Evolutionary conservation across 1,140 invertebrate species (phyloP), one percentile per base, ranked within the genome.

Genomic region (Rhopalosiphum padi): DNA sequence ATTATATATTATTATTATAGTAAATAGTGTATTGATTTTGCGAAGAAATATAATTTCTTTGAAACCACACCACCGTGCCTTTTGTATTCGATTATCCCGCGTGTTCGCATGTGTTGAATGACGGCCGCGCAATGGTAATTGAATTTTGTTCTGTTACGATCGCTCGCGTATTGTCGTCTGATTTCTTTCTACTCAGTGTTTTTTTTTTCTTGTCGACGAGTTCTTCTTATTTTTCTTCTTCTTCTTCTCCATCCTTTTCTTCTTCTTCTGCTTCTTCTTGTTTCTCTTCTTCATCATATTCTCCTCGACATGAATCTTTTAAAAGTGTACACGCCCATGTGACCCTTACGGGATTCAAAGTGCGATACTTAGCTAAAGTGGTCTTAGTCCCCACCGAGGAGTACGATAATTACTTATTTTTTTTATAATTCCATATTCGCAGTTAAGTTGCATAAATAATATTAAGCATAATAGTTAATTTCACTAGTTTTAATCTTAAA

Each of bases 81-180:
- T 86, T 87, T 87, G 85, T 46, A 87, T 87, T 87, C 85, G 43
- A 87, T 85, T 87, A 87, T 21, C 37, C 23, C 9, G 2, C 60
- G 85, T 5, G 23, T 87, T 87, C 85, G 43, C 23, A 87, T n/a
- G 85, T 46, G 85, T 87, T 46, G 43, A 46, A 46, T 87, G 11
- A 87, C 85, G 30, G 23, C 8, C n/a, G 21, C 35, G 35, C n/a
- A 23, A 85, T 43, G 83, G 22, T 41, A 85, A 85, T 85, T 85
- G 23, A 41, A 85, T 85, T 85, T 85, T 77, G 30, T 77, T 30
- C 21, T 37, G 35, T 83, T 37, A 37, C 77, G 77, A 77, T 18
- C 35, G 77, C 22, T 22, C 21, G 35, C 77, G 35, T 83, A 83
- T 37, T 83, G 77, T 37, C 77, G 8, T 83, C 22, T 37, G 77